Base-by-base conservation (phyloP, 2,797 vertebrate species). In the Poeciliopsis paucimaculata region DNA sequence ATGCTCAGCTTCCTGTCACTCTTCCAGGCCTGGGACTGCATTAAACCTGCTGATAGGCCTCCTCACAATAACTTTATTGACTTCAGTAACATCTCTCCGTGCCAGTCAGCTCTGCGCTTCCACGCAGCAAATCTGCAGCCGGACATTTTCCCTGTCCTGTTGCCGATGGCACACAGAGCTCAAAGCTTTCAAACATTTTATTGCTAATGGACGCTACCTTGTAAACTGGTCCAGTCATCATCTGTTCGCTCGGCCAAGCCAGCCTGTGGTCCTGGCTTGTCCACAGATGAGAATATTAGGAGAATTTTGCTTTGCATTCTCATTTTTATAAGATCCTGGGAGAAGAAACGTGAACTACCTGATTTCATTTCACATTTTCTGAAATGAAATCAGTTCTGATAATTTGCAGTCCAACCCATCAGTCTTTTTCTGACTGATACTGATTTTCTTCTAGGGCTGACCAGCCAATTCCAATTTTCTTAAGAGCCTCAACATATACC, bases 151-250 rank as follows among this genome's bases (percentile, higher is more conserved):
- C 31, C 13, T 0, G 62, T 7, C 62, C 18, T 12, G 62, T 20
- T 66, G 62, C 34, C 34, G 4, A 12, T 23, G 18, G 36, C 36
- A 26, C 64, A 26, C 36, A 5, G 36, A 41, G 34, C 36, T 39
- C 62, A 68, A 39, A 68, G 66, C 39, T 43, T 43, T 70, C 26
- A 45, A 70, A 70, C 20, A n/a, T 43, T 70, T 43, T 70, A 43
- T 39, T 43, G 13, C 66, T 70, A 70, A 70, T 70, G 39, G 66
- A 70, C 13, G 23, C 36, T 68, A 11, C 36, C 34, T 41, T 20
- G 39, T 68, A 23, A 66, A 11, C 62, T 10, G 34, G 34, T 66
- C 34, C 16, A 1, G 16, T 68, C 64, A 23, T 26, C 36, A 36
- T 39, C 62, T 9, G 16, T 64, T 64, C 20, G 34, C 16, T 39